Evolutionary conservation across 2,888 invertebrate species (phyloP).

Genomic region (Polietes domitor): DNA sequence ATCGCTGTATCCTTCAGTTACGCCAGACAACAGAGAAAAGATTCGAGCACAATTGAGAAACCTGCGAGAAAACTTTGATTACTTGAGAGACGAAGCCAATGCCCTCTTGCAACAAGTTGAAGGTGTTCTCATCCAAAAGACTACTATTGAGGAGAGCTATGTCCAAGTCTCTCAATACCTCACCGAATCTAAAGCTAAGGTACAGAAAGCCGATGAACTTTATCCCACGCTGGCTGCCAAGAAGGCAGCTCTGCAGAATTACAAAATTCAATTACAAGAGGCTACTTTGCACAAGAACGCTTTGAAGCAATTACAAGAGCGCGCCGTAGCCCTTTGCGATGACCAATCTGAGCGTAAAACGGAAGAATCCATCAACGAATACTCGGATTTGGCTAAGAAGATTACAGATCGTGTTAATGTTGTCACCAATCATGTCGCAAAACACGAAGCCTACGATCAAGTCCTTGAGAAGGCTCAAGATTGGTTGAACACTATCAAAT

Average conservation of each 20-base stretch:
- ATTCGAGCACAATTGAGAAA: conserved; percentile 91
- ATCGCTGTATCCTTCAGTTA: conserved; percentile 91
- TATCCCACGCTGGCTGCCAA: conserved; percentile 93
- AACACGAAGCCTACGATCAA: conserved; percentile 92
- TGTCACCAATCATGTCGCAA: conserved; percentile 87
- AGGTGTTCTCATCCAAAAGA: conserved; percentile 92
- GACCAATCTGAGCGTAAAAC: conserved; percentile 89
- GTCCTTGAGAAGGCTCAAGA: conserved; percentile 92
- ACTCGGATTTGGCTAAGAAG: conserved; percentile 86
- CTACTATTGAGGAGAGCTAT: conserved; percentile 95
- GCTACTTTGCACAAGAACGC: conserved; percentile 92
- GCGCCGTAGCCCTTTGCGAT: conserved; percentile 89
- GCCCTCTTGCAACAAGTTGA: conserved; percentile 93
- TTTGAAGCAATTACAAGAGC: conserved; percentile 90
- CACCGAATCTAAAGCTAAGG: conserved; percentile 88
- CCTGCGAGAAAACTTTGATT: conserved; percentile 91
- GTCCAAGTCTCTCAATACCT: conserved; percentile 94
- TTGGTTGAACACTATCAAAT: conserved; percentile 89
- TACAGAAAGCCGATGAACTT: conserved; percentile 87
- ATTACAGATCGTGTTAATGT: conserved; percentile 85
- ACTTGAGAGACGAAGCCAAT: conserved; percentile 91
- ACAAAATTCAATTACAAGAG: conserved; percentile 91
- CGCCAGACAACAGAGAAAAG: conserved; percentile 92
- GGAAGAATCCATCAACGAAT: conserved; percentile 87
- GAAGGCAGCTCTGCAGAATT: conserved; percentile 91